phyloP scores from a whole-genome alignment of 2,113 vertebrate species.

The Mesembrinibis cayennensis region DNA sequence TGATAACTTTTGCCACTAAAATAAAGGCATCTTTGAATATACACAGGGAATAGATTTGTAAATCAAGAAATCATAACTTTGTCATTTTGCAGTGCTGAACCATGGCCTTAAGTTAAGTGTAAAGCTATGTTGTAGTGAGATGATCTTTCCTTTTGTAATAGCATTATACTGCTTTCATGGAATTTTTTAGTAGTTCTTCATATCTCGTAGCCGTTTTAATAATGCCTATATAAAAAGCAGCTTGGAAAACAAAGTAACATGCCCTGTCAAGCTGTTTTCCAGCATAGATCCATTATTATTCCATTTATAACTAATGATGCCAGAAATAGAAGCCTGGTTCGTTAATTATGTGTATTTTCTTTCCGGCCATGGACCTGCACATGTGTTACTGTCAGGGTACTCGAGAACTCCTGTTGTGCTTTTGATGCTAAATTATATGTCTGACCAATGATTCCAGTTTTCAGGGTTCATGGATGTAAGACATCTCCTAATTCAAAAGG shows the following conservation, averaged over 20 bases:
- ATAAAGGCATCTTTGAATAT: background rate
- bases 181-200: background rate
- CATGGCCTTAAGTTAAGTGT: background rate
- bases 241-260: background rate
- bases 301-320: background rate
- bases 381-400: background rate
- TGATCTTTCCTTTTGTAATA: background rate
- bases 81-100: background rate
- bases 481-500: background rate
- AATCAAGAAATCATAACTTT: background rate
- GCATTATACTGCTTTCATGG: background rate
- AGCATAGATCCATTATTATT: background rate
- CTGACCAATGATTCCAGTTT: background rate
- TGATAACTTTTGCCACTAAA: background rate
- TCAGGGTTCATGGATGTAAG: background rate
- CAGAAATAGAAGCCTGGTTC: background rate
- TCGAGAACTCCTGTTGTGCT: background rate
- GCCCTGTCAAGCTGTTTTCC: background rate
- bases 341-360: background rate
- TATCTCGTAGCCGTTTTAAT: background rate
- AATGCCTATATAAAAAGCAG: background rate
- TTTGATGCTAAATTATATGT: background rate
- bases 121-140: background rate
- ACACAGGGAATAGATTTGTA: background rate
- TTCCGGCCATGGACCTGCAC: background rate